Evolutionary conservation across 2,888 invertebrate genomes (phyloP), one percentile per base, ranked within the genome.

Genomic region (Heliconius hortense): DNA sequence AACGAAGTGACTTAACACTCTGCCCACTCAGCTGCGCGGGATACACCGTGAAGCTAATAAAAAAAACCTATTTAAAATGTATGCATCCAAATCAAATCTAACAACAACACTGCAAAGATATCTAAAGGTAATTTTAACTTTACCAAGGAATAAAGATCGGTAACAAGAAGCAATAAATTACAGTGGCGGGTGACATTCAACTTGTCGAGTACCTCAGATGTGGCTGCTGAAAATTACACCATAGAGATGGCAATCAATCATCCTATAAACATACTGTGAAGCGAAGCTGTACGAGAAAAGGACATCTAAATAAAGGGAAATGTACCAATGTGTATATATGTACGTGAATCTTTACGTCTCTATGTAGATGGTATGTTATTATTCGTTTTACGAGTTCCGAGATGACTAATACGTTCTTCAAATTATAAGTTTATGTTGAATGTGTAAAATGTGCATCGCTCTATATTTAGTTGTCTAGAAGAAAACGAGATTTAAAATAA

Each of bases 101-200:
- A 73, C 73, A 68, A 73, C 73, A 48, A 73, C 56, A 71, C 13
- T 43, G 66, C 71, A n/a, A 62, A 59, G 59, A 64, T 69, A 24
- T 53, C 48, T 24, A 35, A 56, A 11, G 63, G 68, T 68, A 74
- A 77, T 78, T 74, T 76, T 48, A 48, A 43, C 28, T 74, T 43
- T 21, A 53, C 63, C 64, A 72, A 68, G 73, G 59, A 69, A 60
- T 74, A 78, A 76, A 74, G 78, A 74, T 74, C 74, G 48, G 59
- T 72, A 69, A 77, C 78, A 90, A 90, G 90, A 86, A 48, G 76
- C 78, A 72, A 81, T 81, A 81, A 82, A 82, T 83, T 79, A 82
- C 71, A 63, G 76, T 76, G 73, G 76, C 76, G 75, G 71, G 72
- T 76, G 75, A 80, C 80, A 80, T 77, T 75, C 77, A 78, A 80